Conservation (phyloP, 1,140 invertebrate genomes). For the Patella vulgata region DNA sequence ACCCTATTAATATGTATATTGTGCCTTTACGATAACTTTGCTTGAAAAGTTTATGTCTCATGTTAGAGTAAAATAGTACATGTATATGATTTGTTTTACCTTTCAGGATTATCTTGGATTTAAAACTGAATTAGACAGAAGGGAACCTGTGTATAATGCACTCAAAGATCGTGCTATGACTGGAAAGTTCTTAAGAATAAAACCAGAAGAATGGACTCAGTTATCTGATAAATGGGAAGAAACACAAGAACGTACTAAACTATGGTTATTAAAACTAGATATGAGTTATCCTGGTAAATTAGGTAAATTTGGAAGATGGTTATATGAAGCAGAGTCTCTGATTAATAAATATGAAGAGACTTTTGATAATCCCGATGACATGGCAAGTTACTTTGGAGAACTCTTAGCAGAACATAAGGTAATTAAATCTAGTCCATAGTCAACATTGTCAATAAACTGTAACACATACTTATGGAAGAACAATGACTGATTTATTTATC, state of each 20-base stretch:
- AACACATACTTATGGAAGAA: too few species aligned
- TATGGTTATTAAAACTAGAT: slow-evolving; percentile 73
- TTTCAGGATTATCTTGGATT: slow-evolving; percentile 58
- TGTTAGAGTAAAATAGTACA: neutral
- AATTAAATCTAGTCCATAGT: neutral
- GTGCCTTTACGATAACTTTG: too few species aligned
- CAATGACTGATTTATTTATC: too few species aligned
- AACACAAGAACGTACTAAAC: slow-evolving; percentile 59
- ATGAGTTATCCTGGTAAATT: slow-evolving; percentile 84
- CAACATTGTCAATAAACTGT: neutral
- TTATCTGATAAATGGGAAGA: slow-evolving; percentile 51
- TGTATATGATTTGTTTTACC: neutral
- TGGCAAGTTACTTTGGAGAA: slow-evolving; percentile 74
- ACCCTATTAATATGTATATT: neutral
- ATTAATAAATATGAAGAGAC: slow-evolving; percentile 67
- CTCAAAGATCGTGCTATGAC: slow-evolving; percentile 49
- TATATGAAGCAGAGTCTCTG: slow-evolving; percentile 85
- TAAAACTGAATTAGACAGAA: slow-evolving; percentile 56
- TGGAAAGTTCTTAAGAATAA: slow-evolving; percentile 48
- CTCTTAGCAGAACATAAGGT: slow-evolving; percentile 85
- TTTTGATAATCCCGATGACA: slow-evolving; percentile 42
- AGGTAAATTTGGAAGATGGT: slow-evolving; percentile 86
- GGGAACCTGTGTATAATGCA: slow-evolving; percentile 49
- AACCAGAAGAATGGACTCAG: slow-evolving; percentile 43
- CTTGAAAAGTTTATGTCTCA: too few species aligned